A percentile compares a stretch with the other conserved stretches of the same genome.
These are phyloP conservation scores for Ambastaia sidthimunki DNA, from an alignment of 2,797 vertebrate species.

Conservation along the genomic window DNA sequence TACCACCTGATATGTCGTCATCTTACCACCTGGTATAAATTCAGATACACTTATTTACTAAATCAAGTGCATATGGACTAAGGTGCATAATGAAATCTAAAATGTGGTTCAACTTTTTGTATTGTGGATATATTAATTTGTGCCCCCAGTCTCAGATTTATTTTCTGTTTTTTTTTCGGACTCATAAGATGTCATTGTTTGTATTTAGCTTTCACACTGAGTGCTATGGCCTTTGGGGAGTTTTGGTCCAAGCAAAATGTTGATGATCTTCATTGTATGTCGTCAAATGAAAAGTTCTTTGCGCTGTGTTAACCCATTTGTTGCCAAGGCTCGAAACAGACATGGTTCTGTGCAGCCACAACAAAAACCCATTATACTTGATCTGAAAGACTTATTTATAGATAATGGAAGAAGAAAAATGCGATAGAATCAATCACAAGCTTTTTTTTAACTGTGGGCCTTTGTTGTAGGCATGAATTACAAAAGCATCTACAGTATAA, in stretches of 20 bases:
- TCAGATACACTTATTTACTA: no score
- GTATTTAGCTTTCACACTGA: constrained; percentile 19
- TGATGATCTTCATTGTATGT: constrained; percentile 44
- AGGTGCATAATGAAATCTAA: no score
- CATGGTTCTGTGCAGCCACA: constrained; percentile 31
- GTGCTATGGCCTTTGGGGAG: constrained; percentile 19
- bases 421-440: background rate
- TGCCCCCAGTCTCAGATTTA: background rate
- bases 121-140: no score
- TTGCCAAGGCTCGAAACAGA: constrained; percentile 37
- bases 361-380: constrained; percentile 21
- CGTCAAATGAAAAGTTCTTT: constrained; percentile 43
- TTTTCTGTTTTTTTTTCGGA: constrained; percentile 56
- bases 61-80: no score
- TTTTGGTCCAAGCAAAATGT: constrained; percentile 35
- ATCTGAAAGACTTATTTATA: constrained; percentile 43
- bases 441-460: background rate
- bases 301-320: constrained; percentile 38
- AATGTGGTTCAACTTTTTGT: no score
- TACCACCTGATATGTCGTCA: no score
- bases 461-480: background rate
- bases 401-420: constrained; percentile 3
- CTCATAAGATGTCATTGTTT: constrained; percentile 55
- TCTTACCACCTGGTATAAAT: no score
- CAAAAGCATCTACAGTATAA: background rate